These are phyloP conservation scores for Itoplectis maculator DNA, from an alignment of 2,888 invertebrate genomes.

Conservation along the genomic window DNA sequence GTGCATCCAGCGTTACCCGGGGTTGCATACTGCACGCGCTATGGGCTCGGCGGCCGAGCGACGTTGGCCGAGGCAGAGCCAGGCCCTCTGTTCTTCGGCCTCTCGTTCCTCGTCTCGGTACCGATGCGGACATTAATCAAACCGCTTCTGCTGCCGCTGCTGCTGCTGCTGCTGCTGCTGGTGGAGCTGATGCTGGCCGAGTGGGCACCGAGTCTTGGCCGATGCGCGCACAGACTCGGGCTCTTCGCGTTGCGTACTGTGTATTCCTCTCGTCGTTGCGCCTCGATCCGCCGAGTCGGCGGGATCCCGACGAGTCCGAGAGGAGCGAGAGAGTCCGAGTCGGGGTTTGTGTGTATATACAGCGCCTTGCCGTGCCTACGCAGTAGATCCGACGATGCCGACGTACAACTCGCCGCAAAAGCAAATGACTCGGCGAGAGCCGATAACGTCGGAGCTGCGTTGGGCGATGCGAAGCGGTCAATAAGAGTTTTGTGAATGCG, in stretches of 20 bases:
- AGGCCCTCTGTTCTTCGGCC: constrained; percentile 44
- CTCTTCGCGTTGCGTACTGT: constrained; percentile 14
- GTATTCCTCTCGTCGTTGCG: constrained; percentile 47
- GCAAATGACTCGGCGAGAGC: constrained; percentile 42
- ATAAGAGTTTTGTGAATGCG: too few species aligned
- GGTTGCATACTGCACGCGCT: constrained; percentile 33
- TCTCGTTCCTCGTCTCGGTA: constrained; percentile 52
- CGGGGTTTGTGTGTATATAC: too few species aligned
- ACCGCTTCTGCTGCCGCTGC: too few species aligned
- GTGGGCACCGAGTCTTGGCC: constrained; percentile 16
- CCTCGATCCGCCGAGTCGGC: too few species aligned
- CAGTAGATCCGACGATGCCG: constrained; percentile 30
- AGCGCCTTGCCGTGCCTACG: constrained; percentile 33
- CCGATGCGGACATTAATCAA: constrained; percentile 60
- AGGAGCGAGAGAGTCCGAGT: too few species aligned
- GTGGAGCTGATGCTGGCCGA: too few species aligned
- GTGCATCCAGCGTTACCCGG: neutral
- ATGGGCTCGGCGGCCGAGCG: constrained; percentile 19
- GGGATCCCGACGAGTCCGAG: too few species aligned
- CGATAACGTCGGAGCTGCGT: constrained; percentile 20
- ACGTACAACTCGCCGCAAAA: constrained; percentile 50
- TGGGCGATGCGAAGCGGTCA: too few species aligned
- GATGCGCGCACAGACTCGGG: constrained; percentile 7
- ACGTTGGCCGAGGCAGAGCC: too few species aligned
- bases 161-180: too few species aligned